Conservation (phyloP, 2,888 invertebrate genomes). For the Salpingus planirostris region DNA sequence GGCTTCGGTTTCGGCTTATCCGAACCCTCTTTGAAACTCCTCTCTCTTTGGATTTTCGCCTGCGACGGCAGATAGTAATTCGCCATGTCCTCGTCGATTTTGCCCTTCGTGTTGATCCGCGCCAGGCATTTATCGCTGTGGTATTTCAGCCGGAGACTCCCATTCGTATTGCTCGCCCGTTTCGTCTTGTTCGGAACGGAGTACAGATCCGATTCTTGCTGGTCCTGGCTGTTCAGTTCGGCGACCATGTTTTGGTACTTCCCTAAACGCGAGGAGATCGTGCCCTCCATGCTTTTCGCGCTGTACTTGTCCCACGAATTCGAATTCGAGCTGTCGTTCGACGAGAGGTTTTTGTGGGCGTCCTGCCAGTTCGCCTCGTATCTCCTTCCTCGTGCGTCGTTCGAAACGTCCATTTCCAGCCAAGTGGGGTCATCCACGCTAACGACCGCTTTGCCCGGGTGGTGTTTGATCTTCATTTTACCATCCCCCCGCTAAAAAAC, state of each 20-base stretch:
- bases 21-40: slow-evolving; percentile 14
- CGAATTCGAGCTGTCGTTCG: slow-evolving; percentile 31
- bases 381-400: slow-evolving; percentile 57
- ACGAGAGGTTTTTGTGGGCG: slow-evolving; percentile 50
- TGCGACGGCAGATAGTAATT: slow-evolving; percentile 30
- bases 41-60: slow-evolving; percentile 12
- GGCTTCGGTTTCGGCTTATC: slow-evolving; percentile 30
- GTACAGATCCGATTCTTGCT: slow-evolving; percentile 23
- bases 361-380: slow-evolving; percentile 83
- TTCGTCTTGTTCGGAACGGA: slow-evolving; percentile 19
- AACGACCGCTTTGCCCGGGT: slow-evolving; percentile 77
- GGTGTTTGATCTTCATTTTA: slow-evolving; percentile 73
- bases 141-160: slow-evolving; percentile 33
- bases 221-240: slow-evolving; percentile 26
- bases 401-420: slow-evolving; percentile 60
- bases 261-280: slow-evolving; percentile 34
- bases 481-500: too few relatives aligned
- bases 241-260: slow-evolving; percentile 34
- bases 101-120: slow-evolving; percentile 33
- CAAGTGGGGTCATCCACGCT: slow-evolving; percentile 49
- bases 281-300: slow-evolving; percentile 30
- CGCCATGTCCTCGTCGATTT: slow-evolving; percentile 21
- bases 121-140: slow-evolving; percentile 37
- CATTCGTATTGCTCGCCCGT: slow-evolving; percentile 18
- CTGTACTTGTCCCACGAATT: slow-evolving; percentile 35